These are phyloP conservation scores for Chionodraco myersi DNA, from an alignment of 2,113 vertebrate genomes.

Conservation along the genomic window DNA sequence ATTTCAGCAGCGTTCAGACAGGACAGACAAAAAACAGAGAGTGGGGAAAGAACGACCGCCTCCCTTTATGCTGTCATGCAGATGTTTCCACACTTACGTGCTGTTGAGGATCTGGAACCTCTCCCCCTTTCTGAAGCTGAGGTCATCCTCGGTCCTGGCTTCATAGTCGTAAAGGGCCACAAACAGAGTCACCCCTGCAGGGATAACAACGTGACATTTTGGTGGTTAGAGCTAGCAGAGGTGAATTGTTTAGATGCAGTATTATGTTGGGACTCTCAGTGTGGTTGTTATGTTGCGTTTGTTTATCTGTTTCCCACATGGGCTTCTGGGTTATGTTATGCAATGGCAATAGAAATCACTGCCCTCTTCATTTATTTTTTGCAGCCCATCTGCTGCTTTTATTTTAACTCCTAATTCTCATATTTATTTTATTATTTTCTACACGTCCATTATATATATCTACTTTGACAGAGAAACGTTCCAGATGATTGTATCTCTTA, in stretches of 20 bases:
- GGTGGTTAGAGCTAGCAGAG: neutral
- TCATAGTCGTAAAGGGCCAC: constrained; percentile 99
- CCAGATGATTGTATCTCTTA: neutral
- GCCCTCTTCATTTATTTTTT: constrained; percentile 7
- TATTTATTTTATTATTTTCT: neutral
- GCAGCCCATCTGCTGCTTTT: constrained; percentile 18
- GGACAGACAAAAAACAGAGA: constrained; percentile 55
- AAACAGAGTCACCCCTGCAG: constrained; percentile 96
- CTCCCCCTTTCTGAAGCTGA: constrained; percentile 99
- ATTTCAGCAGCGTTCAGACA: neutral
- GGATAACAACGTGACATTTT: constrained; percentile 23
- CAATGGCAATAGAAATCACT: neutral
- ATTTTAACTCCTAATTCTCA: neutral
- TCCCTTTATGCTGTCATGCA: constrained; percentile 65
- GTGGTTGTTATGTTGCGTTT: constrained; percentile 5
- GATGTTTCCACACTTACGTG: constrained; percentile 91
- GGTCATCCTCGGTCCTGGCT: constrained; percentile 97
- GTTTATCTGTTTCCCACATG: constrained; percentile 39
- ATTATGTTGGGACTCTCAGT: neutral
- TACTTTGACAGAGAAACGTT: neutral
- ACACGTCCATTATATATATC: neutral
- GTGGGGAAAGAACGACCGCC: constrained; percentile 30
- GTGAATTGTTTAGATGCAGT: neutral
- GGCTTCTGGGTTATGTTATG: neutral
- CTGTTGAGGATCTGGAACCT: constrained; percentile 99